Conservation (phyloP, 2,113 vertebrate species). For the Marmota flaviventris region DNA sequence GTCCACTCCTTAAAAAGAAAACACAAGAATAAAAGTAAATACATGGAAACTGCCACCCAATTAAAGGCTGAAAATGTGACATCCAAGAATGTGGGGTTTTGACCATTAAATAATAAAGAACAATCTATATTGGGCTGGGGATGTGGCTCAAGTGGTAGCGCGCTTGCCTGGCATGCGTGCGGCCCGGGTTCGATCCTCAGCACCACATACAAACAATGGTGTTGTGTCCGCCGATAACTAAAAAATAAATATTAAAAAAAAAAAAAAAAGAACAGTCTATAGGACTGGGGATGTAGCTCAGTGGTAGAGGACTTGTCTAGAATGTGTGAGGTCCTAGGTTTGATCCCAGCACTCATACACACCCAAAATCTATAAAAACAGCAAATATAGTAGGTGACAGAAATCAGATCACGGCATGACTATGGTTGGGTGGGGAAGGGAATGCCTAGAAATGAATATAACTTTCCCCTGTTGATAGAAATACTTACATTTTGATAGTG, state of each 20-base stretch:
- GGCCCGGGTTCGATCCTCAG: too few relatives aligned
- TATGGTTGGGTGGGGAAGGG: neutral
- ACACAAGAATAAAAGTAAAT: conserved; percentile 55
- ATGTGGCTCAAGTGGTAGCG: neutral
- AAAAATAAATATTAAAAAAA: too few relatives aligned
- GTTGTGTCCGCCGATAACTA: too few relatives aligned
- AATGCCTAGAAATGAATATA: neutral
- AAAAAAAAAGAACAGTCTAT: neutral
- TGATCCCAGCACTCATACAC: neutral
- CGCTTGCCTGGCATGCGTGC: too few relatives aligned
- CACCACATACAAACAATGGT: too few relatives aligned
- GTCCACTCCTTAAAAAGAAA: conserved; percentile 94
- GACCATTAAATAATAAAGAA: neutral
- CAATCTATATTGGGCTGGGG: neutral
- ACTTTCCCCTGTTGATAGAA: neutral
- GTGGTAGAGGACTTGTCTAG: neutral
- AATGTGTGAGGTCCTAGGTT: neutral
- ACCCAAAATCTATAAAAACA: neutral
- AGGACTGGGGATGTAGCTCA: neutral
- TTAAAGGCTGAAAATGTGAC: conserved; percentile 40
- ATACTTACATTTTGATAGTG: neutral
- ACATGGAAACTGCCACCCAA: conserved; percentile 41
- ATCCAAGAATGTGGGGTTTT: neutral
- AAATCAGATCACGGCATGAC: neutral
- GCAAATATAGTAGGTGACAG: neutral